Conservation (phyloP, 2,888 invertebrate species). For the Gastracanthus pulcherrimus region DNA sequence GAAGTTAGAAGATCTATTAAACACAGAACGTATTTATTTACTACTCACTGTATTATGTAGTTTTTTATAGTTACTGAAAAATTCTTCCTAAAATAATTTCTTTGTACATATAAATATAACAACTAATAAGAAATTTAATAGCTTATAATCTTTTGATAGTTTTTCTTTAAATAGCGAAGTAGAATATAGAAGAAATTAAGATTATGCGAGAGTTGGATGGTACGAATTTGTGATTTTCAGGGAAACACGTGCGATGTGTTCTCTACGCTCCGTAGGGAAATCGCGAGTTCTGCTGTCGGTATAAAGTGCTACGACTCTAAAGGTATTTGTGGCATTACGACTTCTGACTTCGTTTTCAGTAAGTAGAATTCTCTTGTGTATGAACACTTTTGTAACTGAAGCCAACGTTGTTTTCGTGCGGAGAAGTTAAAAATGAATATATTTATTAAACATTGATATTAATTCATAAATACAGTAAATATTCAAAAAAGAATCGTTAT, state of each 20-base stretch:
- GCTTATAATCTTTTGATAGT: too few relatives aligned
- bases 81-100: too few relatives aligned
- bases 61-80: too few relatives aligned
- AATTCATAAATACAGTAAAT: too few relatives aligned
- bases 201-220: neutral
- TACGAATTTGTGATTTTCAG: neutral
- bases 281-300: conserved; percentile 4
- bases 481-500: too few relatives aligned
- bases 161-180: neutral
- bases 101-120: too few relatives aligned
- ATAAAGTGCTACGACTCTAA: neutral
- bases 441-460: neutral
- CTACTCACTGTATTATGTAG: too few relatives aligned
- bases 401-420: neutral
- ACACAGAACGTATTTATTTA: too few relatives aligned
- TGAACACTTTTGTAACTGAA: neutral
- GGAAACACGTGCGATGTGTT: neutral
- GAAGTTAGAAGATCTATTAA: too few relatives aligned
- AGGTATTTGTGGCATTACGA: neutral
- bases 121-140: too few relatives aligned
- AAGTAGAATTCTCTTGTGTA: neutral
- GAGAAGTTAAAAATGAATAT: neutral
- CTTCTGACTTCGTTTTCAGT: conserved; percentile 2
- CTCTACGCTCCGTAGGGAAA: conserved; percentile 9
- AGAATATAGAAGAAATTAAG: neutral